Conservation (phyloP, 2,888 invertebrate genomes). For the Ectropis crepuscularia region DNA sequence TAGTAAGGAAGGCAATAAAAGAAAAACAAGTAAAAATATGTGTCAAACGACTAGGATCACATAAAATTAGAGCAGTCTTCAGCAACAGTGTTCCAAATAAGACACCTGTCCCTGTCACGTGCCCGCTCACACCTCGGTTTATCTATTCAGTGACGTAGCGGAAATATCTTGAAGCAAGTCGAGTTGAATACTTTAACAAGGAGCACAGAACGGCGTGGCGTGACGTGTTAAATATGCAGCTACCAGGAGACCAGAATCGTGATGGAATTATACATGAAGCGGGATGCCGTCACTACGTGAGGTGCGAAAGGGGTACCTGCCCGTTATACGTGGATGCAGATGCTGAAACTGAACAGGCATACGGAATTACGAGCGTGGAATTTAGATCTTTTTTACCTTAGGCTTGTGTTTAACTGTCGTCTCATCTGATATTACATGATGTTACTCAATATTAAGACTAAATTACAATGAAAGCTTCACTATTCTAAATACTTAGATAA, state of each 20-base stretch:
- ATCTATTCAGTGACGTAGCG: constrained; percentile 16
- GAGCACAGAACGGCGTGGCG: constrained; percentile 23
- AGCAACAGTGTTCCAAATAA: constrained; percentile 13
- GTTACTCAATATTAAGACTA: too few species aligned
- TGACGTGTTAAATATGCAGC: constrained; percentile 29
- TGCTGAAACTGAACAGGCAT: too few species aligned
- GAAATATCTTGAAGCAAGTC: constrained; percentile 16
- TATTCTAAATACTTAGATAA: too few species aligned
- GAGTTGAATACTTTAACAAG: constrained; percentile 28
- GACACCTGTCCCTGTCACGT: constrained; percentile 19
- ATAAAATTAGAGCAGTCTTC: constrained; percentile 3
- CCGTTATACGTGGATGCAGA: background rate
- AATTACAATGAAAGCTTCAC: too few species aligned
- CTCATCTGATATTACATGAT: too few species aligned
- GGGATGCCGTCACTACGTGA: constrained; percentile 22
- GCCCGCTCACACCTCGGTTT: constrained; percentile 6
- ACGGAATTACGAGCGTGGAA: too few species aligned
- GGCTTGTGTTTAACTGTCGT: too few species aligned
- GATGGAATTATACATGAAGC: constrained; percentile 26
- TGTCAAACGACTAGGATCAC: constrained; percentile 6
- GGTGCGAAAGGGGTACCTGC: constrained; percentile 18
- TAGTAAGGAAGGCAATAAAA: background rate
- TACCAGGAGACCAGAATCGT: constrained; percentile 17
- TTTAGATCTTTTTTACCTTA: too few species aligned
- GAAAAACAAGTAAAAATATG: background rate